These are phyloP conservation scores for Parapsyche elsis DNA, from an alignment of 1,140 invertebrate species.

Conservation along the genomic window DNA sequence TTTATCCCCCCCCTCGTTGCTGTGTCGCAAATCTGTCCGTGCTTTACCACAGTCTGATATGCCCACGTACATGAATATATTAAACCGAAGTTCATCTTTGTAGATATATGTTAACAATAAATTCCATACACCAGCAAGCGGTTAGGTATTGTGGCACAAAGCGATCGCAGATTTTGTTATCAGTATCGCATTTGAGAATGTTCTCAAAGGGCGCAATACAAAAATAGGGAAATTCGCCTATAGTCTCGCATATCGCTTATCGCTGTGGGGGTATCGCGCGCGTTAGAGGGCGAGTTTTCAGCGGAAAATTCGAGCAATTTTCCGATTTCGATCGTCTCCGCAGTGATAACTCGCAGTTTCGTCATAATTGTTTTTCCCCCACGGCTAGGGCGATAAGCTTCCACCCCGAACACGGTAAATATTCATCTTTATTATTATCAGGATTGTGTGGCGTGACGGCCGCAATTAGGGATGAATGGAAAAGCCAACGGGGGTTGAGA, in stretches of 20 bases:
- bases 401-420: conserved; percentile 10
- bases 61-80: too few species aligned
- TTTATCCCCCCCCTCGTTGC: not conserved
- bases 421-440: conserved; percentile 22
- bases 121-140: not conserved
- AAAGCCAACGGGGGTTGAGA: conserved; percentile 1
- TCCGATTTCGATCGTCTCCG: conserved; percentile 5
- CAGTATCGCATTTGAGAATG: not conserved
- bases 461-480: conserved; percentile 19
- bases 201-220: not conserved
- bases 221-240: not conserved
- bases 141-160: not conserved
- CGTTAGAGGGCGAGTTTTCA: not conserved
- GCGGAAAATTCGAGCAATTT: conserved; percentile 2
- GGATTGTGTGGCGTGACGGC: not conserved
- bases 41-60: not conserved
- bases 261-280: not conserved
- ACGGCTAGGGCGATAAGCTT: not conserved
- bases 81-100: too few species aligned
- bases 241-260: not conserved
- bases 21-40: too few species aligned
- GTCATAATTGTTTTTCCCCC: conserved; percentile 23
- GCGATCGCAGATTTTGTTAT: not conserved
- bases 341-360: not conserved
- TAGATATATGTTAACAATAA: not conserved